Percentiles rank a stretch among this genome's conserved stretches.
These are phyloP conservation scores for Nephotettix cincticeps DNA, from an alignment of 1,140 invertebrate genomes.

Conservation along the genomic window DNA sequence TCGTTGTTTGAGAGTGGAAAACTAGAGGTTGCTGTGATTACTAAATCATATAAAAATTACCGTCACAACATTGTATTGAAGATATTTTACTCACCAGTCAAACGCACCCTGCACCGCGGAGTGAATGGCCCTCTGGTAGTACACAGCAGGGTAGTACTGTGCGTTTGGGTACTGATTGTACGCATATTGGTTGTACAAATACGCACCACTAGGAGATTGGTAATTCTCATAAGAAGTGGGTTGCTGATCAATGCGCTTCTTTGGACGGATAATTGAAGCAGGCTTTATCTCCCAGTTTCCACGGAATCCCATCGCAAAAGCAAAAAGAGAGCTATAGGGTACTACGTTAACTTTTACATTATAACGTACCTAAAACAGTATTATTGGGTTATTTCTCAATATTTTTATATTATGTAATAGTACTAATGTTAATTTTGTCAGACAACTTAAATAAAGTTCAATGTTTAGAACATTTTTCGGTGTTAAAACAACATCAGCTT, in stretches of 20 bases:
- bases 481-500: too few relatives aligned
- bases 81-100: conserved; percentile 26
- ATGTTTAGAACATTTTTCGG: too few relatives aligned
- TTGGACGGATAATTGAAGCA: neutral
- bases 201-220: neutral
- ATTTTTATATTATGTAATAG: neutral
- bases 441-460: neutral
- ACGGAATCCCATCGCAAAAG: conserved; percentile 26
- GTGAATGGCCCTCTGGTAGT: conserved; percentile 2
- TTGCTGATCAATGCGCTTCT: neutral
- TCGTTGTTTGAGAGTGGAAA: too few relatives aligned
- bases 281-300: conserved; percentile 22
- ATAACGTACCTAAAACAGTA: conserved; percentile 20
- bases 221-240: neutral
- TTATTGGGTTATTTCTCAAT: neutral
- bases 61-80: too few relatives aligned
- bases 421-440: neutral
- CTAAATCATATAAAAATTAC: too few relatives aligned
- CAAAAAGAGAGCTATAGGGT: conserved; percentile 22
- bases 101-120: conserved; percentile 1
- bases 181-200: neutral
- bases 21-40: too few relatives aligned
- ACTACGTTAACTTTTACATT: conserved; percentile 27
- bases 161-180: neutral
- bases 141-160: neutral